Evolutionary conservation across 2,113 vertebrate genomes (phyloP), one percentile per base, ranked within the genome.

Genomic region (Scolopax mira): DNA sequence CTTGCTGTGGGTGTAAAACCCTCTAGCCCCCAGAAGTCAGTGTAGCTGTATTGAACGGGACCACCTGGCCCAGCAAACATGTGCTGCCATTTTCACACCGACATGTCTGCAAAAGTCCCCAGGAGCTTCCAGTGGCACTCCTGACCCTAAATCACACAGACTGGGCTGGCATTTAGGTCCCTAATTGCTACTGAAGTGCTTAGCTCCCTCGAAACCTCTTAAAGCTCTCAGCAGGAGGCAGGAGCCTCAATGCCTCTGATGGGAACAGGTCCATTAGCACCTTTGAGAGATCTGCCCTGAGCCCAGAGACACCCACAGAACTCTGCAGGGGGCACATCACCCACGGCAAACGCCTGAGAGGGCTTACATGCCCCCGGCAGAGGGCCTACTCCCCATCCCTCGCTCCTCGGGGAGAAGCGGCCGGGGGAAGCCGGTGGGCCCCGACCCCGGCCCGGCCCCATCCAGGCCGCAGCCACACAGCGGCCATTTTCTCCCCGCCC

Each of bases 401-500:
- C 8, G 3, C n/a, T 18, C 66, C 42, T 0, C 0, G 31, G 12
- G 15, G 8, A 51, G 23, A 31, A 14, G 69, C 19, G 10, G 42
- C 10, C 21, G 14, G 5, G 13, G 27, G 6, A 5, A 22, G 8
- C 1, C 21, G 6, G 0, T 0, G 16, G 3, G 21, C 46, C 12
- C 30, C 18, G 2, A 3, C 3, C 3, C 11, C 11, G 19, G 3
- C 37, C 15, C 7, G 6, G 6, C 17, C 16, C 18, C 25, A 1
- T 7, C 39, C 44, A 6, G 0, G 4, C 52, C 48, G 0, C 19
- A 3, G 11, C 35, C 5, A 3, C 19, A 1, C 3, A 6, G 33
- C 55, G 6, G 49, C 80, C 74, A 64, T 64, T 37, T 74, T 57
- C 54, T 51, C 35, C 39, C 18, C 46, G 10, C 18, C 51, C 88